phyloP scores from a whole-genome alignment of 2,113 vertebrate genomes.

The Crotalus viridis region DNA sequence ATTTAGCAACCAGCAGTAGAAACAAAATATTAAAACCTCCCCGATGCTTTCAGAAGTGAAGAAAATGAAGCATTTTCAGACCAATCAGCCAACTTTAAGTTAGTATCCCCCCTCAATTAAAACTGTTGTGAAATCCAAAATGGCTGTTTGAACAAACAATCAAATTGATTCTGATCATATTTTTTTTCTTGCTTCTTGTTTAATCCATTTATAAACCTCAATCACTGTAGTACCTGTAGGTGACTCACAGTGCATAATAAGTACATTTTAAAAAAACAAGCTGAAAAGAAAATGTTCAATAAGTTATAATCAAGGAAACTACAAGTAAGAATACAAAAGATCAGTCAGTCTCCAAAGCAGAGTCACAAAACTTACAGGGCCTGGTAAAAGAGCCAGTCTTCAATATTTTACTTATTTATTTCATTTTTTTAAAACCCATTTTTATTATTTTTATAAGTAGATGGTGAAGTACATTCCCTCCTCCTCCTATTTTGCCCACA shows the following conservation, averaged over 20 bases:
- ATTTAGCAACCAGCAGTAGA: background rate
- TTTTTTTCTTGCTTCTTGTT: background rate
- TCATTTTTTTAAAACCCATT: background rate
- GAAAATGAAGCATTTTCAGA: background rate
- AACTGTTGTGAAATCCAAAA: background rate
- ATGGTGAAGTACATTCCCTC: background rate
- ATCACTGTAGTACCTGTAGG: background rate
- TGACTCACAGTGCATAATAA: background rate
- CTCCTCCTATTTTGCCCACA: background rate
- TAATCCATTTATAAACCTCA: background rate
- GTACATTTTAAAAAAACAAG: background rate
- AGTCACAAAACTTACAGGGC: background rate
- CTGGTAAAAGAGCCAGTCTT: background rate
- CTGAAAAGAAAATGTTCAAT: background rate
- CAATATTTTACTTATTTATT: background rate
- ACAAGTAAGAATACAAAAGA: background rate
- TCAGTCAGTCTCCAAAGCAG: background rate
- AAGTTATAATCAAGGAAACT: background rate
- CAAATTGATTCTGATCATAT: background rate
- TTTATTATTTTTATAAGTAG: background rate
- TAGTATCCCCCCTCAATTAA: background rate
- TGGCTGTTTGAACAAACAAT: background rate
- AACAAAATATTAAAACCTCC: background rate
- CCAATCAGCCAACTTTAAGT: background rate
- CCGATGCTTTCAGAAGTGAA: slow-evolving; percentile 7